A percentile compares a stretch with the other conserved stretches of the same genome.
Conservation (phyloP, 2,888 invertebrate genomes). For the Brachyptera risi region DNA sequence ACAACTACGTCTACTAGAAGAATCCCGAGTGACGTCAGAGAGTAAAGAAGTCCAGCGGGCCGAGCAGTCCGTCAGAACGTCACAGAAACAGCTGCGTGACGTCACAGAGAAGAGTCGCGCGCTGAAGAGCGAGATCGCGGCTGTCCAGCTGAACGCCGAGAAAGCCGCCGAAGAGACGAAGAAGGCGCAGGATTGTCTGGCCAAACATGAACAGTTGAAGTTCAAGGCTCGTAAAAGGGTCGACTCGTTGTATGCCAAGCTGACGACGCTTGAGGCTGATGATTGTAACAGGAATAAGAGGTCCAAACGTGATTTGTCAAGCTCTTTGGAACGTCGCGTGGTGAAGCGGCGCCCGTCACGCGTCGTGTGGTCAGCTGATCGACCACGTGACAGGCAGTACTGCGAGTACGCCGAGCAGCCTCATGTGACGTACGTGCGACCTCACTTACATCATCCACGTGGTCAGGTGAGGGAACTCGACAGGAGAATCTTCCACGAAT, state of each 20-base stretch:
- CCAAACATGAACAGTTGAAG: neutral
- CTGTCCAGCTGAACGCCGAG: neutral
- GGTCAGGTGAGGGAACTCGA: too few relatives aligned
- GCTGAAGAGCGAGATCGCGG: neutral
- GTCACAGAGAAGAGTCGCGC: neutral
- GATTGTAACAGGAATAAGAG: neutral
- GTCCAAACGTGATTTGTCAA: too few relatives aligned
- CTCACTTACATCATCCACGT: too few relatives aligned
- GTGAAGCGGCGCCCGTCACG: neutral
- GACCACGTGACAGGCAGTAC: neutral
- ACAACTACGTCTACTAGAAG: neutral
- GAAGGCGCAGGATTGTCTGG: neutral
- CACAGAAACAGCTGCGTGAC: neutral
- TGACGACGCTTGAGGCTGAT: neutral
- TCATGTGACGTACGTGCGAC: too few relatives aligned
- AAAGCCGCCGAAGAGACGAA: neutral
- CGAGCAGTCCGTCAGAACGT: neutral
- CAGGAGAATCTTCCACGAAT: too few relatives aligned
- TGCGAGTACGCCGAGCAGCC: too few relatives aligned
- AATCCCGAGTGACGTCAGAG: neutral
- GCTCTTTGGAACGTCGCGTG: too few relatives aligned
- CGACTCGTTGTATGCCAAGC: neutral
- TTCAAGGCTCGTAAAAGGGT: neutral
- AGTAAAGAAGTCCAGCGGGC: neutral
- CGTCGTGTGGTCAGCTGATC: neutral